phyloP scores from a whole-genome alignment of 2,113 vertebrate species.

The Probosciger aterrimus region DNA sequence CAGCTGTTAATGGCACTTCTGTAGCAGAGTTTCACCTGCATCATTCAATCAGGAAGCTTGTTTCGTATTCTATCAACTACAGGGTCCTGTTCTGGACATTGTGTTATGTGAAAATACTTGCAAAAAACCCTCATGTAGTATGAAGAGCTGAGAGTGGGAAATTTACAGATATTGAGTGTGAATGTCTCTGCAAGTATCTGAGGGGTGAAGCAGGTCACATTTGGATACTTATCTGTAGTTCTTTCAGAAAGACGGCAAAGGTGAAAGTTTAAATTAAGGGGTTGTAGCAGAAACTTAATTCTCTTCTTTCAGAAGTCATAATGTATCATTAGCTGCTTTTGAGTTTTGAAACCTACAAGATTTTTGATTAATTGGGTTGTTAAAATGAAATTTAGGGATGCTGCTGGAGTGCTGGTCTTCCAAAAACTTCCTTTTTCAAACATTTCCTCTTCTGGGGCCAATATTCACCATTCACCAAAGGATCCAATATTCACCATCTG shows the following conservation, averaged over 20 bases:
- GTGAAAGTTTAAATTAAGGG: neutral
- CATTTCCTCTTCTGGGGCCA: neutral
- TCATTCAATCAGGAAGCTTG: neutral
- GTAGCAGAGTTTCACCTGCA: neutral
- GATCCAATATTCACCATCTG: neutral
- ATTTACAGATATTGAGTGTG: neutral
- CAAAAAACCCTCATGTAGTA: accelerated
- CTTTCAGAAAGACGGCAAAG: neutral
- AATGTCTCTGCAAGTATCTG: neutral
- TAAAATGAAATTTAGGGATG: neutral
- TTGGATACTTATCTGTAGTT: neutral
- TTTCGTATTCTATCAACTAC: neutral
- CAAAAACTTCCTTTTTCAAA: neutral
- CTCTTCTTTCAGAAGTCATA: neutral
- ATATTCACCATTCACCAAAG: neutral
- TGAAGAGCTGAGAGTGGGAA: neutral
- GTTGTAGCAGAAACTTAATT: neutral
- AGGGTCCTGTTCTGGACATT: neutral
- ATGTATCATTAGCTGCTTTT: neutral
- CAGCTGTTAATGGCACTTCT: neutral
- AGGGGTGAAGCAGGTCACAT: neutral
- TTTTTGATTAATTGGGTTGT: neutral
- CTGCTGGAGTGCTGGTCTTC: neutral
- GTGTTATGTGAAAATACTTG: neutral
- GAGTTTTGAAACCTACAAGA: neutral